Percentiles rank a stretch among this genome's conserved stretches.
phyloP scores from a whole-genome alignment of 2,888 invertebrate genomes.

The Glyphotaelius pellucidus region DNA sequence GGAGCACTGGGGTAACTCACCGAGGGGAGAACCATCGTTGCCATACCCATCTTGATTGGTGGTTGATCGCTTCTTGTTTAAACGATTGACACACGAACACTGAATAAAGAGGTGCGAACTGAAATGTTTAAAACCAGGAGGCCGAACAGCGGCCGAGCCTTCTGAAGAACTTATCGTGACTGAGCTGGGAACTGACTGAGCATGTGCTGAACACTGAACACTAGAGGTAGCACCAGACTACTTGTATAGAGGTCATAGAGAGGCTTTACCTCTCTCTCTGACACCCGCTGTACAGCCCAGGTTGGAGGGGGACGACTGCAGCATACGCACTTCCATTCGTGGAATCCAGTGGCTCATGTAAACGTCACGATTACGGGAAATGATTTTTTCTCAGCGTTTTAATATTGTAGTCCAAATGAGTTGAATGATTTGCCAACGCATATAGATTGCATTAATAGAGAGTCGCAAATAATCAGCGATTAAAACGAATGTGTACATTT shows the following conservation, averaged over 20 bases:
- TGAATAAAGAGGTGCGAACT: background rate
- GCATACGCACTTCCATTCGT: constrained; percentile 35
- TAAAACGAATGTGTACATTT: background rate
- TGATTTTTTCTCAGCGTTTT: background rate
- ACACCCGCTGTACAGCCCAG: background rate
- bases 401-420: background rate
- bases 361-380: constrained; percentile 41
- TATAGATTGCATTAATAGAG: background rate
- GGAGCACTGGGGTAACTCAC: constrained; percentile 51
- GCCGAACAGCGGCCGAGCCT: constrained; percentile 35
- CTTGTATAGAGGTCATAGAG: constrained; percentile 28
- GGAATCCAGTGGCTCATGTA: constrained; percentile 44
- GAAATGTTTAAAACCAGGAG: background rate
- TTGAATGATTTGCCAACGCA: background rate
- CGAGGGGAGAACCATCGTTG: constrained; percentile 51
- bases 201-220: constrained; percentile 43
- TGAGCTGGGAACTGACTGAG: constrained; percentile 32
- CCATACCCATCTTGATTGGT: constrained; percentile 56
- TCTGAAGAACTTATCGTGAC: constrained; percentile 38
- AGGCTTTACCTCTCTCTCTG: constrained; percentile 47
- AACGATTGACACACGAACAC: constrained; percentile 17
- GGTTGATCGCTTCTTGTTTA: constrained; percentile 5
- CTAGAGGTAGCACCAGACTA: background rate
- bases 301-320: constrained; percentile 26
- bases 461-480: background rate